Evolutionary conservation across 1,140 invertebrate genomes (phyloP).

Genomic region (Parasteatoda tepidariorum): DNA sequence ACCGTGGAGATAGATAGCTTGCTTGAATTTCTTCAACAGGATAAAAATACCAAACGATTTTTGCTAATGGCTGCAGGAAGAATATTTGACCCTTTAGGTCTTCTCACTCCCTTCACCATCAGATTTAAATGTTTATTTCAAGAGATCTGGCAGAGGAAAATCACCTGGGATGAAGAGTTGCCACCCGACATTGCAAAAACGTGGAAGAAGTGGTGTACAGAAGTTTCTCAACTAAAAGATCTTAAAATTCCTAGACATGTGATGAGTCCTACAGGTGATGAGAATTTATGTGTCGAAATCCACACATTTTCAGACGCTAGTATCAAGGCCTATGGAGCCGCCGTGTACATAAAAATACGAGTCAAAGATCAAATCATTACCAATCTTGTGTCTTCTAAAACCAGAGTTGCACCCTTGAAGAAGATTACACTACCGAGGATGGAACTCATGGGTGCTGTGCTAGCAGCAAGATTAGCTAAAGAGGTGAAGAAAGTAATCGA

Average conservation of each 20-base stretch:
- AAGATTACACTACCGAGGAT: background rate
- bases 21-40: background rate
- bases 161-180: background rate
- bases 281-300: background rate
- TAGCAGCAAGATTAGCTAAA: background rate
- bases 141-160: background rate
- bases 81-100: background rate
- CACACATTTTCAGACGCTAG: background rate
- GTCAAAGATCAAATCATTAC: background rate
- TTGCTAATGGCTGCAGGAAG: background rate
- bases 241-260: background rate
- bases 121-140: background rate
- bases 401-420: background rate
- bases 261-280: background rate
- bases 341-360: background rate
- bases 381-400: background rate
- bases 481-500: background rate
- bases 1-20: background rate
- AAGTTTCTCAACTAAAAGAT: background rate
- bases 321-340: background rate
- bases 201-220: background rate
- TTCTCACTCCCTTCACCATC: background rate
- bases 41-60: background rate
- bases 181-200: background rate
- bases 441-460: background rate